A percentile compares a stretch with the other conserved stretches of the same genome.
These are phyloP conservation scores for Antennarius maculatus DNA, from an alignment of 2,797 vertebrate genomes.

Conservation along the genomic window DNA sequence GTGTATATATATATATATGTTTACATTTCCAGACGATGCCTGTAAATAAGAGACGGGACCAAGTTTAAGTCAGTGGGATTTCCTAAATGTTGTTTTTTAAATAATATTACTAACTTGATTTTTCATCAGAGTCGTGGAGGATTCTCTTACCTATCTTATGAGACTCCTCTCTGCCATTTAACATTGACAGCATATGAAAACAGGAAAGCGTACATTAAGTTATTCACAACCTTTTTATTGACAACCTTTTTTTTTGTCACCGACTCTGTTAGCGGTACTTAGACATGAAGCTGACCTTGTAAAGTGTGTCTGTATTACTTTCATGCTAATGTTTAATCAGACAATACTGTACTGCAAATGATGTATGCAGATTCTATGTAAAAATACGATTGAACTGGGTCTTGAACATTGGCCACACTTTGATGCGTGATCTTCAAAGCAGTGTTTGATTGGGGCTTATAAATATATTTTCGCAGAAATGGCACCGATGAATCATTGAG, in stretches of 20 bases:
- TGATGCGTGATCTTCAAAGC: conserved; percentile 52
- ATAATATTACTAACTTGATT: neutral
- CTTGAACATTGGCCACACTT: conserved; percentile 22
- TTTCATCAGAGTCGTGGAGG: neutral
- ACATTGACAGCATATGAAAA: no score
- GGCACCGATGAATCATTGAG: conserved; percentile 10
- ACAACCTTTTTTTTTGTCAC: conserved; percentile 15
- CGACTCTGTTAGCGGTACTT: conserved; percentile 4
- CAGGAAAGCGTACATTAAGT: neutral
- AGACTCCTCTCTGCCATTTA: no score
- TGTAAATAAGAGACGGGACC: no score
- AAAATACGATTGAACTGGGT: conserved; percentile 23
- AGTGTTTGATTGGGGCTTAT: conserved; percentile 33
- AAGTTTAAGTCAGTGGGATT: neutral
- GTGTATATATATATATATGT: no score
- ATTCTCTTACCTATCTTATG: neutral
- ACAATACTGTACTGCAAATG: conserved; percentile 10
- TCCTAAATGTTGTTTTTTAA: neutral
- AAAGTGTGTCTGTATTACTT: conserved; percentile 17
- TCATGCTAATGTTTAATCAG: conserved; percentile 4
- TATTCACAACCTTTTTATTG: neutral
- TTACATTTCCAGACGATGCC: no score
- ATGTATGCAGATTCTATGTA: conserved; percentile 43
- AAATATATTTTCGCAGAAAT: conserved; percentile 40
- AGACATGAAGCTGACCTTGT: conserved; percentile 19